Evolutionary conservation across 2,797 vertebrate species (phyloP), one percentile per base, ranked within the genome.

Genomic region (Hoplostethus atlanticus): DNA sequence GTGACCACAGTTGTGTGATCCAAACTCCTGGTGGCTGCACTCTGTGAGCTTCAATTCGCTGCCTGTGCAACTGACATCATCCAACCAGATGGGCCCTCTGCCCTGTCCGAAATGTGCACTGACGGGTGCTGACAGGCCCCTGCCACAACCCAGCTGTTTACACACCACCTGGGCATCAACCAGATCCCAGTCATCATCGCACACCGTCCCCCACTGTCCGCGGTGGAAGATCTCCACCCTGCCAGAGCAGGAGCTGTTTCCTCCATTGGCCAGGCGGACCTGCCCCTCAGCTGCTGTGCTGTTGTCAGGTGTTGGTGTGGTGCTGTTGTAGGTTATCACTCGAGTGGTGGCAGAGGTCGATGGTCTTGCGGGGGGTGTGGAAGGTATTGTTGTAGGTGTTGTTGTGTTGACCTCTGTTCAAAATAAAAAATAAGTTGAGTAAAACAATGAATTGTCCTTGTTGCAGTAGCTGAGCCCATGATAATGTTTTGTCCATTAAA

Each of bases 121-220:
- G 0, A 0, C 0, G 9, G 2, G 65, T 3, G 86, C 84, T 10
- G 73, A 75, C 6, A 36, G 64, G 11, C 73, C 86, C 12, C 8
- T 3, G 7, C 91, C 91, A 34, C 88, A 92, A 44, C 17, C 84
- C 70, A 89, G 31, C 63, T 91, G 87, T 69, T 86, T 77, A 17
- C 91, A 92, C 50, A 91, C 77, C 84, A 90, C 88, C 0, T 61
- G 6, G 6, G 86, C 88, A 21, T 84, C 73, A 0, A 4, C 1
- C 68, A 86, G 12, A 50, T 55, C 69, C 91, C 91, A 92, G 59
- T 0, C 0, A 28, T 92, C 83, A 11, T 90, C 86, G 71, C 90
- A 93, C 69, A 91, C 89, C 0, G 90, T 89, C n/a, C 90, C 91
- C 91, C 89, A 93, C 53, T 13, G 79, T 36, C 86, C 86, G 16